A percentile compares a stretch with the other conserved stretches of the same genome.
Conservation (phyloP, 2,797 vertebrate genomes). For the Dicrostonyx torquatus region DNA sequence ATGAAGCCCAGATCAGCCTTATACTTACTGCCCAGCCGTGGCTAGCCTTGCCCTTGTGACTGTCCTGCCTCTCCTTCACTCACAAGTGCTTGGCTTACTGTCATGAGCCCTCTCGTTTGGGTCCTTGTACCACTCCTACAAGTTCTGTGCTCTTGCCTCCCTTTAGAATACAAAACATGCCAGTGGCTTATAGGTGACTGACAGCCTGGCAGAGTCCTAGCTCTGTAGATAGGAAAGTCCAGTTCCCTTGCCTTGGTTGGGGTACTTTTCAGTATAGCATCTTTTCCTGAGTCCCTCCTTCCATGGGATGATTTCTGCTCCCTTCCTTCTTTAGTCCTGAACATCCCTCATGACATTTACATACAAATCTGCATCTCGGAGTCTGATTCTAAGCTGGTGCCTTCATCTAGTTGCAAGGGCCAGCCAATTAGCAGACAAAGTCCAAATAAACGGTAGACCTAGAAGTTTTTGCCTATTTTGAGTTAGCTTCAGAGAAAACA, state of each 20-base stretch:
- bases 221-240: background rate
- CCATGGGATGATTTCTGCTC: background rate
- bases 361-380: background rate
- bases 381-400: background rate
- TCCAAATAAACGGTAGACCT: background rate
- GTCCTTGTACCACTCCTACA: background rate
- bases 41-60: background rate
- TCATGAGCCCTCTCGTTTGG: background rate
- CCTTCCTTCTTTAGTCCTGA: background rate
- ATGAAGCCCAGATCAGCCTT: background rate
- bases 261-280: background rate
- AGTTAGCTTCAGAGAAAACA: slow-evolving; percentile 46
- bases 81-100: background rate
- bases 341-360: background rate
- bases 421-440: background rate
- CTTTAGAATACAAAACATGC: background rate
- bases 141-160: background rate
- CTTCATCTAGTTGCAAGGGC: background rate
- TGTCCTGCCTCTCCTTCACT: background rate
- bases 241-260: background rate
- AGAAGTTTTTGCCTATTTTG: background rate
- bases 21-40: background rate
- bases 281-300: background rate
- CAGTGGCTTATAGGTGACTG: background rate
- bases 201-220: background rate